Evolutionary conservation across 2,888 invertebrate genomes (phyloP).

Genomic region (Phytoseiulus persimilis): DNA sequence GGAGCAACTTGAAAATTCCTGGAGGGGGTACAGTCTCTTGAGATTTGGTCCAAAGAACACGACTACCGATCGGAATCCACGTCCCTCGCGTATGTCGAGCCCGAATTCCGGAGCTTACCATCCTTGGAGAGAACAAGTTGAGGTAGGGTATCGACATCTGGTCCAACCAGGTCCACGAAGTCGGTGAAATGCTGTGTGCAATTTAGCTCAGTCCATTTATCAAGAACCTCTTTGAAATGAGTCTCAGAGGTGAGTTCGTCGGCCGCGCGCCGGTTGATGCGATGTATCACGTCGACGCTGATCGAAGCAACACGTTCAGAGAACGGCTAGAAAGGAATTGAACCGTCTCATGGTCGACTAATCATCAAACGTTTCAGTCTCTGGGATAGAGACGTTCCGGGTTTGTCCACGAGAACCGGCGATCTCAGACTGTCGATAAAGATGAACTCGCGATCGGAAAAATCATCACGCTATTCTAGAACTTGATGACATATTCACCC

Average conservation of each 20-base stretch:
- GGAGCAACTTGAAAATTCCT: slow-evolving; percentile 52
- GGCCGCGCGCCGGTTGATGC: slow-evolving; percentile 55
- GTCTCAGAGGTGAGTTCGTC: slow-evolving; percentile 62
- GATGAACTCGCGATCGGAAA: too few species aligned
- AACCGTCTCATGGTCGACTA: too few species aligned
- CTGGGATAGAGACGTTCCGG: too few species aligned
- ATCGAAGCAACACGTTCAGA: slow-evolving; percentile 74
- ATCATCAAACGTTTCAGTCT: too few species aligned
- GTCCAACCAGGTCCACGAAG: slow-evolving; percentile 66
- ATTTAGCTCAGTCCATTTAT: slow-evolving; percentile 83
- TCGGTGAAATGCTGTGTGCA: slow-evolving; percentile 68
- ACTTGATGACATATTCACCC: neutral
- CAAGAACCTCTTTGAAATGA: slow-evolving; percentile 69
- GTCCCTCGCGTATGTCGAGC: neutral
- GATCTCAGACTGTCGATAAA: too few species aligned
- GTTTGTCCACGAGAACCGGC: too few species aligned
- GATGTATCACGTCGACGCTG: slow-evolving; percentile 76
- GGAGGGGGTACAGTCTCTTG: neutral
- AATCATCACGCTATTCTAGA: neutral
- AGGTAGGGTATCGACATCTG: slow-evolving; percentile 66
- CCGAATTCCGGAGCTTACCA: slow-evolving; percentile 39
- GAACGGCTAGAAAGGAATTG: slow-evolving; percentile 62
- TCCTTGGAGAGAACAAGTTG: slow-evolving; percentile 65
- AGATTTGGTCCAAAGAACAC: neutral
- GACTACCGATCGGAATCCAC: too few species aligned